phyloP scores from a whole-genome alignment of 1,140 invertebrate species.

The Macrosteles quadrilineatus region DNA sequence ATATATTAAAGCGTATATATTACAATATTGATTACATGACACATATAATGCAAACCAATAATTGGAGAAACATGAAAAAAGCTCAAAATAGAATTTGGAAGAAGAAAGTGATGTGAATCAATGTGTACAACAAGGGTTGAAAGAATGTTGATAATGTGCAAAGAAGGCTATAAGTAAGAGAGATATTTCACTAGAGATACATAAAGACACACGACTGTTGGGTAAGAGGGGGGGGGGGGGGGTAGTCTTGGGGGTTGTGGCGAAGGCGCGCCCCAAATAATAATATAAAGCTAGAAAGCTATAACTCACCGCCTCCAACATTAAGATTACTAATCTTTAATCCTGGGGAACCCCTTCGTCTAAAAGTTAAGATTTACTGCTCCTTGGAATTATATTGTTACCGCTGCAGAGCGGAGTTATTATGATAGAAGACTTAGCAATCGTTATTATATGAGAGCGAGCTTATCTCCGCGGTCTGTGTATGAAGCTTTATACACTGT shows the following conservation, averaged over 20 bases:
- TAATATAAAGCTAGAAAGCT: conserved; percentile 42
- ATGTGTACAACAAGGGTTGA: background rate
- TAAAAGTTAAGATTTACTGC: conserved; percentile 72
- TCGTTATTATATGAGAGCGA: conserved; percentile 42
- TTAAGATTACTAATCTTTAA: conserved; percentile 75
- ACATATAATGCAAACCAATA: too few relatives aligned
- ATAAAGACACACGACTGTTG: conserved; percentile 27
- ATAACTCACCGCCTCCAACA: conserved; percentile 47
- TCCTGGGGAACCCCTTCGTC: conserved; percentile 58
- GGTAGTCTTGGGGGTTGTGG: background rate
- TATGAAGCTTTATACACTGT: conserved; percentile 40
- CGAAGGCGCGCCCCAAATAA: conserved; percentile 35
- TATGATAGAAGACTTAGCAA: conserved; percentile 44
- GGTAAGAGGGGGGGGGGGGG: background rate
- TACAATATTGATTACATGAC: too few relatives aligned
- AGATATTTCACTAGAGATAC: conserved; percentile 8
- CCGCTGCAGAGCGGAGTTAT: conserved; percentile 39
- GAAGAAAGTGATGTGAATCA: background rate
- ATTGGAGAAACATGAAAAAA: too few relatives aligned
- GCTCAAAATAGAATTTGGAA: too few relatives aligned
- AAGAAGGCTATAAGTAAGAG: background rate
- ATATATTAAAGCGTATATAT: too few relatives aligned
- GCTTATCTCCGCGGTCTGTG: conserved; percentile 40
- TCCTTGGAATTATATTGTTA: conserved; percentile 63
- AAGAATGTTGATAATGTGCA: conserved; percentile 4